Conservation (phyloP, 2,113 vertebrate genomes). For the Morone chrysops region DNA sequence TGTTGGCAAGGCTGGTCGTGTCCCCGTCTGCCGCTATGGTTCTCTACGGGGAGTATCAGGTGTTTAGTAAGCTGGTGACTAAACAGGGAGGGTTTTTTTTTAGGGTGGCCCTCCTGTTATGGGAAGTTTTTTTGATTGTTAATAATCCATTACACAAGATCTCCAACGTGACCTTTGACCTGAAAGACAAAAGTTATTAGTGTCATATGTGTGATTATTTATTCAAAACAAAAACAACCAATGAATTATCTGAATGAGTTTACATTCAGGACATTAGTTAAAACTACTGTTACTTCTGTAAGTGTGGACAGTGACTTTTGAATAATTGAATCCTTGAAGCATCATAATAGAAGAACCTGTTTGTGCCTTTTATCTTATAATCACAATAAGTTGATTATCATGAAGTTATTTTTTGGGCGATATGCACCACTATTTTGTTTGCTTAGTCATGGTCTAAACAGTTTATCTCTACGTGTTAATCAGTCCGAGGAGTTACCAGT, state of each 20-base stretch:
- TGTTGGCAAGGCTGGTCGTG: neutral
- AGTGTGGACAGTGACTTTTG: neutral
- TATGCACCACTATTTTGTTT: conserved; percentile 11
- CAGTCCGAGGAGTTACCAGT: neutral
- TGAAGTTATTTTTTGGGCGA: conserved; percentile 1
- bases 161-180: neutral
- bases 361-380: neutral
- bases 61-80: conserved; percentile 1
- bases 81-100: neutral
- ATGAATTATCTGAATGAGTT: neutral
- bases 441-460: conserved; percentile 8
- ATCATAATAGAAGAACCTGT: neutral
- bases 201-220: neutral
- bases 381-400: neutral
- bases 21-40: neutral
- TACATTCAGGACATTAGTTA: neutral
- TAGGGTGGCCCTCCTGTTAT: neutral
- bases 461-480: neutral
- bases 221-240: neutral
- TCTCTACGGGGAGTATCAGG: neutral
- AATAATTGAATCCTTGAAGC: neutral
- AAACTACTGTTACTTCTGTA: neutral
- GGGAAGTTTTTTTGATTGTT: neutral
- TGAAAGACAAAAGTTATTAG: neutral
- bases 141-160: neutral